Evolutionary conservation across 2,797 vertebrate genomes (phyloP), one percentile per base, ranked within the genome.

Genomic region (Sylvilagus floridanus): DNA sequence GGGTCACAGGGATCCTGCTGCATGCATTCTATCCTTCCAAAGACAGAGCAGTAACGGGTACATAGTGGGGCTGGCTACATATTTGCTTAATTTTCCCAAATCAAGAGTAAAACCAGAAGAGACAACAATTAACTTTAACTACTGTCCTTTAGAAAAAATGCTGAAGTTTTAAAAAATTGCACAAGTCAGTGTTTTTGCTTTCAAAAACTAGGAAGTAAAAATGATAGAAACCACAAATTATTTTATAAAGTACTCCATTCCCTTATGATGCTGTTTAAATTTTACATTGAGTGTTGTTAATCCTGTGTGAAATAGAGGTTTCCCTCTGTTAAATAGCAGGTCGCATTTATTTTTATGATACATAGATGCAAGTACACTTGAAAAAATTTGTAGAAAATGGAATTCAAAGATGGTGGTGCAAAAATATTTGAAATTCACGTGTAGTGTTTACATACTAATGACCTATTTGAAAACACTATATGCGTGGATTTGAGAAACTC

Each of bases 71-170:
- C 19, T 88, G 21, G 50, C 54, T 65, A 52, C 77, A 57, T 17
- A 26, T 50, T 66, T 72, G 62, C 54, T 88, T 19, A 72, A 62
- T 62, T 62, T 3, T 88, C 73, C 1, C 63, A 35, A 85, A 78
- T 57, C 72, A 71, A 87, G 57, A 82, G 69, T 17, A 95, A 76
- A 89, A 90, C 24, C 7, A 81, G 76, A 94, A 88, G 22, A 69
- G 19, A 78, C 42, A 47, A 92, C 60, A 37, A 83, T 26, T 77
- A 69, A 84, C 52, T 69, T 82, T 88, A 73, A 73, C 30, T 84
- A 62, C 4, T 71, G 7, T 47, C 68, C 13, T 35, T 32, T 32
- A 50, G 7, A 22, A 76, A 87, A 84, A 93, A 79, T 26, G 77
- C 21, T 10, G 3, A 30, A 60, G 32, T 75, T 93, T 89, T 4